phyloP scores from a whole-genome alignment of 2,888 invertebrate genomes.

The Plusia festucae region DNA sequence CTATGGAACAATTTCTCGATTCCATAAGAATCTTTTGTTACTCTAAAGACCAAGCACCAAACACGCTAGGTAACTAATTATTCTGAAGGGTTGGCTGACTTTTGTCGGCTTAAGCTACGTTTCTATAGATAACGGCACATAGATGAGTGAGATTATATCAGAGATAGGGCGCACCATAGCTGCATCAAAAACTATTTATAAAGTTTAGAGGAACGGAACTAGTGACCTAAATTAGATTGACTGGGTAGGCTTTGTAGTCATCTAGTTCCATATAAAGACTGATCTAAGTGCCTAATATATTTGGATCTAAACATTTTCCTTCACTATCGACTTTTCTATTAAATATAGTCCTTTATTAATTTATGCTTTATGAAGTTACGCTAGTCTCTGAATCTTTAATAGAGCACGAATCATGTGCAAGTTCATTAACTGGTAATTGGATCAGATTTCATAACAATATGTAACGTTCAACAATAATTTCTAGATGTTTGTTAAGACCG shows the following conservation, averaged over 20 bases:
- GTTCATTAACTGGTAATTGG: neutral
- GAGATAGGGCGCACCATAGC: neutral
- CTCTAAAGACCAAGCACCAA: neutral
- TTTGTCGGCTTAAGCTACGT: neutral
- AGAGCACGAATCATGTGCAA: neutral
- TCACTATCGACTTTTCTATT: no score
- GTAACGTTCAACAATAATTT: neutral
- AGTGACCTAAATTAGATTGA: slow-evolving; percentile 2
- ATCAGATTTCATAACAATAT: neutral
- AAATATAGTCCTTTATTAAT: no score
- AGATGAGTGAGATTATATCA: neutral
- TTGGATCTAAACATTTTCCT: no score
- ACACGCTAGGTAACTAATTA: neutral
- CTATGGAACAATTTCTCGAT: neutral
- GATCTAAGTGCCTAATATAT: neutral
- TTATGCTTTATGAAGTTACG: no score
- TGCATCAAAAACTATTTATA: neutral
- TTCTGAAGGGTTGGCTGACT: neutral
- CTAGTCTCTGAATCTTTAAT: neutral
- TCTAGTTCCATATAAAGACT: neutral
- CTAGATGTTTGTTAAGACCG: no score
- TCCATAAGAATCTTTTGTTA: neutral
- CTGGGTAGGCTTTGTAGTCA: neutral
- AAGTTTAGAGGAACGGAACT: neutral
- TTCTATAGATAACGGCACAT: neutral